A percentile compares a stretch with the other conserved stretches of the same genome.
Conservation (phyloP, 2,797 vertebrate genomes). For the Hypotaenidia okinawae region DNA sequence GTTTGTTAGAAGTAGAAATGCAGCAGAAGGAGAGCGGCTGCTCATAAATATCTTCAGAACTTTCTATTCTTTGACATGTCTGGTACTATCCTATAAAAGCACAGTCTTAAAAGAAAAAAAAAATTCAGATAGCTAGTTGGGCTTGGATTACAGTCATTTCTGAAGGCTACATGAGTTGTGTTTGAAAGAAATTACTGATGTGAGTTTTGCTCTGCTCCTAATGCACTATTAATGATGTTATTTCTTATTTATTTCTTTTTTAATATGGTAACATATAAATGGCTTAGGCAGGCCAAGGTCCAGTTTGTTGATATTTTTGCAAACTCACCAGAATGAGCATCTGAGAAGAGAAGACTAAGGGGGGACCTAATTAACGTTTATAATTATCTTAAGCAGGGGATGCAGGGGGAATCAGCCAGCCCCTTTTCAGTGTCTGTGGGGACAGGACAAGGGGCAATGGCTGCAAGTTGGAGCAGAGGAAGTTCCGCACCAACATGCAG, state of each 20-base stretch:
- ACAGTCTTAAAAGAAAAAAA: not conserved
- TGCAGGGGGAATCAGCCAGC: too few relatives aligned
- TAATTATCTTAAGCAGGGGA: too few relatives aligned
- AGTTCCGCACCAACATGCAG: too few relatives aligned
- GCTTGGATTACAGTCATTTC: not conserved
- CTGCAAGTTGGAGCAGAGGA: too few relatives aligned
- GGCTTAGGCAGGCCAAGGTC: not conserved
- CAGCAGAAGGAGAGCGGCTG: slow-evolving; percentile 39
- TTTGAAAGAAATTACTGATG: not conserved
- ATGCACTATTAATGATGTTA: not conserved
- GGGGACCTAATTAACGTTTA: too few relatives aligned
- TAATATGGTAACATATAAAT: not conserved
- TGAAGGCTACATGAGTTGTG: not conserved
- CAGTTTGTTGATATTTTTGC: not conserved
- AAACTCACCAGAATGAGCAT: not conserved
- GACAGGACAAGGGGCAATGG: too few relatives aligned
- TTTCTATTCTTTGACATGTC: not conserved
- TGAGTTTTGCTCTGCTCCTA: not conserved
- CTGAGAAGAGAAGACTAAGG: too few relatives aligned
- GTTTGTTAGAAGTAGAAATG: slow-evolving; percentile 44
- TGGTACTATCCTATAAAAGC: not conserved
- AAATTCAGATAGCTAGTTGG: not conserved
- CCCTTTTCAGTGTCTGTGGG: too few relatives aligned
- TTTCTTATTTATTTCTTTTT: not conserved
- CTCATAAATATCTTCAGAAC: slow-evolving; percentile 40